Evolutionary conservation across 2,888 invertebrate species (phyloP).

Genomic region (Mylabris sibirica): DNA sequence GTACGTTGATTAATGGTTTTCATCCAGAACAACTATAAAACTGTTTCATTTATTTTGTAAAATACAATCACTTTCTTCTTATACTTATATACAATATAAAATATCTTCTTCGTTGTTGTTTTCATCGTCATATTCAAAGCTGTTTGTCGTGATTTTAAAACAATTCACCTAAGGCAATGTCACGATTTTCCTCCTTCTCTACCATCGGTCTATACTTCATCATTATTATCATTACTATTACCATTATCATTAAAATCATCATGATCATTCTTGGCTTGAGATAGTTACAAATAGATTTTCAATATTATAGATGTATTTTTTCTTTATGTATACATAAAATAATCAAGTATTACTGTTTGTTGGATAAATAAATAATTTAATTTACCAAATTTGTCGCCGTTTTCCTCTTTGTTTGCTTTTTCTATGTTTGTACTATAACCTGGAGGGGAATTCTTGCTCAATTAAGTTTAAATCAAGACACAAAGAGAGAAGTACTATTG

Average conservation of each 20-base stretch:
- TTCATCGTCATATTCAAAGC: not conserved
- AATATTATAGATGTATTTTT: not conserved
- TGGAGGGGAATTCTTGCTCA: not conserved
- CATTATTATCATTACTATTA: not conserved
- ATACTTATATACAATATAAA: not conserved
- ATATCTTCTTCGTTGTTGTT: not conserved
- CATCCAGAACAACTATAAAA: not conserved
- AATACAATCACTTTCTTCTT: constrained; percentile 1
- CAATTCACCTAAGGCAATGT: not conserved
- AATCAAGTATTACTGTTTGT: no score
- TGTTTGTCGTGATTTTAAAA: constrained; percentile 2
- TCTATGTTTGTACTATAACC: not conserved
- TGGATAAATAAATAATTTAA: not conserved
- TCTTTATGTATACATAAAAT: not conserved
- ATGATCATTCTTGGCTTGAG: not conserved
- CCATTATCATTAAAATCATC: not conserved
- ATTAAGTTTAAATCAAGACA: not conserved
- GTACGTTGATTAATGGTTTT: not conserved
- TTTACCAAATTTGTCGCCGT: not conserved
- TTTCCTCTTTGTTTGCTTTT: not conserved
- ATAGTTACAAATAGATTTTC: not conserved
- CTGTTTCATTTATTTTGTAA: constrained; percentile 2
- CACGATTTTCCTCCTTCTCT: not conserved
- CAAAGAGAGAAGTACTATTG: not conserved
- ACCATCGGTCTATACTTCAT: not conserved